Evolutionary conservation across 2,113 vertebrate species (phyloP), one percentile per base, ranked within the genome.

Genomic region (Larimichthys crocea): DNA sequence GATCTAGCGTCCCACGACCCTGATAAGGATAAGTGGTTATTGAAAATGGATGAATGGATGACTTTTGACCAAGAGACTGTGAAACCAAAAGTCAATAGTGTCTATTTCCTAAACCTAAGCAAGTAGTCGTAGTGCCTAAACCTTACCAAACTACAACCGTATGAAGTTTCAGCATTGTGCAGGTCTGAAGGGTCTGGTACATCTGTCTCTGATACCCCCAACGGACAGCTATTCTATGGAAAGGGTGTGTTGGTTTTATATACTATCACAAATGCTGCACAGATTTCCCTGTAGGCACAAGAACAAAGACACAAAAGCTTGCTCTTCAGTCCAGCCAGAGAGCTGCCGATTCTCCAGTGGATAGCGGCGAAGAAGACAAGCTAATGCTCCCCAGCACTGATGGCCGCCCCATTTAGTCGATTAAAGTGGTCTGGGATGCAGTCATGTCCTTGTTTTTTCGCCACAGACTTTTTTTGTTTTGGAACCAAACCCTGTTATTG

Each of bases 401-500:
- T 62, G 31, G 9, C 10, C 55, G n/a, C 40, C 29, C 55, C 31
- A 65, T 74, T 82, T 20, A 10, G 26, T 10, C 56, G 26, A 72
- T 24, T 79, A 59, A 53, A 66, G 61, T 72, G 74, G 46, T 52
- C 1, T 73, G 74, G 79, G 63, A 57, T 4, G 31, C 12, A 64
- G 22, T 56, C 31, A 53, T 52, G 62, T 29, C 56, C 66, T 61
- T 26, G 49, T 57, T 76, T 48, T 26, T 14, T 3, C 56, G 12
- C 22, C 15, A 29, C 70, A 44, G 11, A 60, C 46, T 26, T 26
- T 26, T 26, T 62, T 52, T 68, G 35, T 70, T 76, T 59, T 40
- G 40, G 17, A 76, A 70, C 17, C 71, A 65, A 83, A 80, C 19
- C 48, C 48, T 57, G 64, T 46, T 77, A 64, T 69, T 19, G 61